Evolutionary conservation across 2,888 invertebrate genomes (phyloP).

Genomic region (Acholoe squamosa): DNA sequence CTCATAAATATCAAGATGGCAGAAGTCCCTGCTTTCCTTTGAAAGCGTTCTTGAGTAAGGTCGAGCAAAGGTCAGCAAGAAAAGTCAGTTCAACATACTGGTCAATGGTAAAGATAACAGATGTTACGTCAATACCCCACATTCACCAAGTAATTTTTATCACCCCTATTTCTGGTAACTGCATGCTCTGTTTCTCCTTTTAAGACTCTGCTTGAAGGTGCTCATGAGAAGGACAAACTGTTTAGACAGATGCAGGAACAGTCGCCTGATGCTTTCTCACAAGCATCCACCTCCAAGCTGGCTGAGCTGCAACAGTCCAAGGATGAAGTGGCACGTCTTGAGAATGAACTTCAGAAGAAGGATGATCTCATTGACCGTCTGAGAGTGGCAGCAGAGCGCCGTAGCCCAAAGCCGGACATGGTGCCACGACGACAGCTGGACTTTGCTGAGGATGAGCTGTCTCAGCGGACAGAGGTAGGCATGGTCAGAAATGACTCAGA

Average conservation of each 20-base stretch:
- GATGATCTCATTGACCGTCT: conserved; percentile 66
- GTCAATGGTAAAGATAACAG: too few relatives aligned
- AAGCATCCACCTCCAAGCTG: conserved; percentile 59
- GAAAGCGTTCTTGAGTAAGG: too few relatives aligned
- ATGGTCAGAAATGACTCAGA: neutral
- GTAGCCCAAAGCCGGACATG: conserved; percentile 55
- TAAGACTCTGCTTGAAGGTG: conserved; percentile 74
- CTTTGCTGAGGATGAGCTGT: conserved; percentile 75
- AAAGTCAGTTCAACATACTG: too few relatives aligned
- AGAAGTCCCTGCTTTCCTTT: too few relatives aligned
- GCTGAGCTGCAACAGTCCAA: conserved; percentile 68
- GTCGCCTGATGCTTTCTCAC: conserved; percentile 31
- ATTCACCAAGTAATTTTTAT: too few relatives aligned
- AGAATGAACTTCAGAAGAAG: conserved; percentile 70
- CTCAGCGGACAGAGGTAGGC: conserved; percentile 70
- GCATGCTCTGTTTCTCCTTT: too few relatives aligned
- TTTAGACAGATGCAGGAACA: conserved; percentile 69
- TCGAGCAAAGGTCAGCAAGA: too few relatives aligned
- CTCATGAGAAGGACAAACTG: conserved; percentile 73
- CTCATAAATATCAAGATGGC: too few relatives aligned
- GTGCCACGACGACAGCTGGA: conserved; percentile 70
- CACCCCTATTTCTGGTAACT: too few relatives aligned
- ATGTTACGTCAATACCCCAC: too few relatives aligned
- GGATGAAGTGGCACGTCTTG: conserved; percentile 69
- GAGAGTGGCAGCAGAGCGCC: conserved; percentile 45